These are phyloP conservation scores for Troides oblongomaculatus DNA, from an alignment of 2,888 invertebrate genomes.

Conservation along the genomic window DNA sequence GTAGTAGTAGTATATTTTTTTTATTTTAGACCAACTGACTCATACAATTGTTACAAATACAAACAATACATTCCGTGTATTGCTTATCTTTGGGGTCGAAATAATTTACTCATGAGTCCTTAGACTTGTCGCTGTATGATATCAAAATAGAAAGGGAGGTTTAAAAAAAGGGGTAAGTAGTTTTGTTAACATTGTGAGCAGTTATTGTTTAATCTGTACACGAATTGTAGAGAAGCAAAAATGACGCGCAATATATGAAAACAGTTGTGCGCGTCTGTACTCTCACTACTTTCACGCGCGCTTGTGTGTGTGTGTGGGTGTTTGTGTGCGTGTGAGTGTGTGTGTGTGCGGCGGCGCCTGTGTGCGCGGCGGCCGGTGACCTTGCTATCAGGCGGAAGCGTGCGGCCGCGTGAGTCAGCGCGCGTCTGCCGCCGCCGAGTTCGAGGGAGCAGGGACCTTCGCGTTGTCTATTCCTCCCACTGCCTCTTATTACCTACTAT, in stretches of 20 bases:
- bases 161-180: no score
- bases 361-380: constrained; percentile 74
- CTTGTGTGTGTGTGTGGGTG: constrained; percentile 39
- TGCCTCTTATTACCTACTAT: constrained; percentile 31
- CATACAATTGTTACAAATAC: no score
- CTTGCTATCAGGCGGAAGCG: constrained; percentile 80
- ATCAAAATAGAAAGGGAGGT: no score
- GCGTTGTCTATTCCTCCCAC: constrained; percentile 43
- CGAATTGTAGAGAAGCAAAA: background rate
- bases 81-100: no score
- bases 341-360: constrained; percentile 41
- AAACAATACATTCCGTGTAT: no score
- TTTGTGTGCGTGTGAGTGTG: constrained; percentile 38
- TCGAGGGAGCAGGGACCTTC: constrained; percentile 69
- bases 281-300: constrained; percentile 72
- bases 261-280: constrained; percentile 56
- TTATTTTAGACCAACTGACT: no score
- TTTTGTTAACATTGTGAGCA: background rate
- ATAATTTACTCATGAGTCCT: no score
- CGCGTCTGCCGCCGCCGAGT: constrained; percentile 58
- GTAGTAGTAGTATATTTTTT: no score
- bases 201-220: background rate
- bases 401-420: constrained; percentile 72
- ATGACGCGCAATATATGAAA: constrained; percentile 4
- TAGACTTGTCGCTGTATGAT: no score